Base-by-base conservation (phyloP, 23 tunicate genomes). In the Ascidia mentula region DNA sequence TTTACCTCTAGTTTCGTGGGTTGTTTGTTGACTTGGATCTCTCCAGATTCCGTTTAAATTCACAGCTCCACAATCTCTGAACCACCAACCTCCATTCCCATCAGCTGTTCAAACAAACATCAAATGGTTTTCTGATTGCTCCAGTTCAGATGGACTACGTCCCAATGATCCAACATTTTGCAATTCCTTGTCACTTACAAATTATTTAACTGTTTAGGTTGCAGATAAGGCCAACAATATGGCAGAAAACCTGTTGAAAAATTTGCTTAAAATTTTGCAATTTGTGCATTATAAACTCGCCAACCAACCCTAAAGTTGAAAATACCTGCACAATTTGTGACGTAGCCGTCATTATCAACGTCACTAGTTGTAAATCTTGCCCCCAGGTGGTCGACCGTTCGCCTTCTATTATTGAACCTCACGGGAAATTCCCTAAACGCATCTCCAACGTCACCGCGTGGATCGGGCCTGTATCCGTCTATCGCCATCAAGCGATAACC, bases 261-360 rank as follows among this genome's bases (percentile, higher is more conserved):
- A n/a, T n/a, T n/a, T n/a, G n/a, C n/a, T n/a, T n/a, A n/a, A n/a
- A n/a, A n/a, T n/a, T n/a, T n/a, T n/a, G n/a, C n/a, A n/a, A n/a
- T n/a, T n/a, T n/a, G n/a, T n/a, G n/a, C n/a, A n/a, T n/a, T n/a
- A n/a, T n/a, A n/a, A n/a, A n/a, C n/a, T n/a, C n/a, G n/a, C n/a
- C n/a, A n/a, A n/a, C n/a, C n/a, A n/a, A n/a, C n/a, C n/a, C n/a
- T n/a, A n/a, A n/a, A n/a, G n/a, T n/a, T n/a, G n/a, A n/a, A n/a
- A n/a, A n/a, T 78, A 85, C 89, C 78, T 69, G 89, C 89, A 59
- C 89, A 85, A 45, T 85, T 85, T 34, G 69, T 61, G 31, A 40
- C 59, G 40, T 70, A 59, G 0, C 34, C 34, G 72, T 79, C 83
- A 42, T 85, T 85, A 76, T 85, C 83, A 4, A 24, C 36, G 69